Evolutionary conservation across 2,888 invertebrate genomes (phyloP).

Genomic region (Gonocerus acuteangulatus): DNA sequence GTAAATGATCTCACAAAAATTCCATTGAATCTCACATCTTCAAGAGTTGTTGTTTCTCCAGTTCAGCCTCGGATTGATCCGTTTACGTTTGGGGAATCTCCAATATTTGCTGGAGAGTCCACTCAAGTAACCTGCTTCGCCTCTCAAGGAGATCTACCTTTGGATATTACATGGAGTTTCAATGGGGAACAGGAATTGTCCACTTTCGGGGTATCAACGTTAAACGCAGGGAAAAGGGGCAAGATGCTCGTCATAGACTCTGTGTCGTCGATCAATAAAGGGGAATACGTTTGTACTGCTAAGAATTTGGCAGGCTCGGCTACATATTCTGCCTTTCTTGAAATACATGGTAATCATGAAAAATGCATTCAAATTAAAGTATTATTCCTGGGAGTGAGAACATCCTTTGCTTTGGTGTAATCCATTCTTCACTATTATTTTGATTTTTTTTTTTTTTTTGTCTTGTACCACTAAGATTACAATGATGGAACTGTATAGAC

Average conservation of each 20-base stretch:
- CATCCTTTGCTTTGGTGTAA: constrained; percentile 21
- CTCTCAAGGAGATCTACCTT: constrained; percentile 65
- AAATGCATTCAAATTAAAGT: constrained; percentile 49
- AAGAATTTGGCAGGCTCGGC: constrained; percentile 52
- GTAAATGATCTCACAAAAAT: neutral
- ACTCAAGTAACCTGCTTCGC: constrained; percentile 61
- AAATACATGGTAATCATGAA: constrained; percentile 51
- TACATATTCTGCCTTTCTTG: constrained; percentile 48
- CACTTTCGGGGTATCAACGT: constrained; percentile 42
- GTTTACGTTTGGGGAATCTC: constrained; percentile 61
- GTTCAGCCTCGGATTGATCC: constrained; percentile 67
- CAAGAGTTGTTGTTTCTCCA: constrained; percentile 42
- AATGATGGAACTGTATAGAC: neutral
- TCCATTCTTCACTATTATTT: constrained; percentile 11
- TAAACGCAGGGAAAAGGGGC: constrained; percentile 48
- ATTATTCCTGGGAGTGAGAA: constrained; percentile 14
- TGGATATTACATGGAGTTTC: constrained; percentile 60
- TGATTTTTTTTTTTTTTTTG: constrained; percentile 30
- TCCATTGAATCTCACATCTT: neutral
- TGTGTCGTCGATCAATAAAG: constrained; percentile 42
- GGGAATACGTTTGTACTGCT: constrained; percentile 53
- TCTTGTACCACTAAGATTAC: constrained; percentile 21
- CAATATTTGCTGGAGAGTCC: constrained; percentile 60
- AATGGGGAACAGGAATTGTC: constrained; percentile 44
- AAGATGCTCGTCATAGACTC: constrained; percentile 37